A percentile compares a stretch with the other conserved stretches of the same genome.
Conservation (phyloP, 2,888 invertebrate genomes). For the Aplocera efformata region DNA sequence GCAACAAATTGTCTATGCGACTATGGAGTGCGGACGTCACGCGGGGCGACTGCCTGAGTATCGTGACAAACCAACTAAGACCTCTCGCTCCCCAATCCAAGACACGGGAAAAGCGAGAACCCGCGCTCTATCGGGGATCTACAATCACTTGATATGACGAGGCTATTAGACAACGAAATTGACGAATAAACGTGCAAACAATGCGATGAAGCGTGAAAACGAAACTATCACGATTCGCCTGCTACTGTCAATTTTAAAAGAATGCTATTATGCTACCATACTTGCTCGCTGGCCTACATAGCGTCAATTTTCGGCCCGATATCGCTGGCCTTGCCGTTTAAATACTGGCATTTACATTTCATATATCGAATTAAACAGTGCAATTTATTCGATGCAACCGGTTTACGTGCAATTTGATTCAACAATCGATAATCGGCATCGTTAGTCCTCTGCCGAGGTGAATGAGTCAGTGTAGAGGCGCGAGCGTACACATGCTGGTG, state of each 20-base stretch:
- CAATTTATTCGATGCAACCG: slow-evolving; percentile 63
- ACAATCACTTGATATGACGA: slow-evolving; percentile 45
- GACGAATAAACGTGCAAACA: slow-evolving; percentile 58
- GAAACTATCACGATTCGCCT: slow-evolving; percentile 66
- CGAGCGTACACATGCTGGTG: slow-evolving; percentile 39
- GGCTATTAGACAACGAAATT: slow-evolving; percentile 53
- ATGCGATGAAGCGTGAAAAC: slow-evolving; percentile 68
- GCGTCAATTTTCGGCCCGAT: slow-evolving; percentile 70
- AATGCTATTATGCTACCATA: slow-evolving; percentile 58
- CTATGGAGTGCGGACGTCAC: slow-evolving; percentile 60
- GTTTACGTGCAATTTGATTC: slow-evolving; percentile 61
- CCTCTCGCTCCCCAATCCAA: slow-evolving; percentile 33
- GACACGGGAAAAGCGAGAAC: slow-evolving; percentile 29
- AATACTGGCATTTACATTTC: slow-evolving; percentile 69
- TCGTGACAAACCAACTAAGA: slow-evolving; percentile 42
- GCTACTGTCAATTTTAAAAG: slow-evolving; percentile 60
- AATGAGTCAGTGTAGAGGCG: slow-evolving; percentile 48
- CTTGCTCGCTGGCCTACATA: slow-evolving; percentile 67
- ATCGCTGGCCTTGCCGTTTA: slow-evolving; percentile 68
- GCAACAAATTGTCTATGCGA: slow-evolving; percentile 59
- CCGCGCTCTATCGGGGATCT: slow-evolving; percentile 48
- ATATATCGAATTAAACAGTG: slow-evolving; percentile 57
- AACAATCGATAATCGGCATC: slow-evolving; percentile 46
- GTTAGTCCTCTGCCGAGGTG: slow-evolving; percentile 39
- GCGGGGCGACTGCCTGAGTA: slow-evolving; percentile 46